Base-by-base conservation (phyloP, 2,888 invertebrate species). In the Nemotelus pantherinus region DNA sequence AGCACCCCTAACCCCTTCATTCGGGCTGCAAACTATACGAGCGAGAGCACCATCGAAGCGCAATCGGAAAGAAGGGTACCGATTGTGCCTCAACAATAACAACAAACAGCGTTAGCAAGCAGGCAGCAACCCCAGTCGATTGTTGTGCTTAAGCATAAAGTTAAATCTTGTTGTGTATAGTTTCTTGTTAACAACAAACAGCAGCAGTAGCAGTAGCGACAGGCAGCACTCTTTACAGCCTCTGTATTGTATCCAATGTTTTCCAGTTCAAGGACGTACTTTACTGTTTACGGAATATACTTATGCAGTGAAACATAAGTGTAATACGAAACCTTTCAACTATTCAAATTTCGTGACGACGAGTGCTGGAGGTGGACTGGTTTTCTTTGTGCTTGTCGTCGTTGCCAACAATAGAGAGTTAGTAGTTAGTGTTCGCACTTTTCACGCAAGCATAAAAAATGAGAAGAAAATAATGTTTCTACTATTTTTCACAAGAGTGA, bases 241-340 rank as follows among this genome's bases (percentile, higher is more conserved):
- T 50, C 41, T 50, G 50, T 48, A 48, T 50, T 25, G 39, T 9
- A 4, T 67, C 67, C 67, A 67, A 50, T 67, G 50, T 50, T 67
- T 50, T 68, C 1, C 67, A 48, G 67, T 68, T 68, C 50, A 68
- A 68, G 67, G 48, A 68, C 67, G 25, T 25, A 48, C 50, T 68
- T 50, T 4, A 39, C 5, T 39, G 44, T 68, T 68, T 68, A 50
- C 50, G 50, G 39, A 68, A 50, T 68, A 25, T 48, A 25, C 50
- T 9, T 48, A 9, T n/a, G 50, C 39, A 9, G 6, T 7, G 25
- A 2, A 39, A 41, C 41, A 39, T 60, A 58, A 25, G 25, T 58
- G 39, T 60, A 60, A 60, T 25, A 43, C 0, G 41, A 60, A 3
- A 60, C 60, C 41, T 60, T 39, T 7, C 41, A 39, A 41, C 60